phyloP scores from a whole-genome alignment of 2,888 invertebrate species.

The Octonoba sinensis region DNA sequence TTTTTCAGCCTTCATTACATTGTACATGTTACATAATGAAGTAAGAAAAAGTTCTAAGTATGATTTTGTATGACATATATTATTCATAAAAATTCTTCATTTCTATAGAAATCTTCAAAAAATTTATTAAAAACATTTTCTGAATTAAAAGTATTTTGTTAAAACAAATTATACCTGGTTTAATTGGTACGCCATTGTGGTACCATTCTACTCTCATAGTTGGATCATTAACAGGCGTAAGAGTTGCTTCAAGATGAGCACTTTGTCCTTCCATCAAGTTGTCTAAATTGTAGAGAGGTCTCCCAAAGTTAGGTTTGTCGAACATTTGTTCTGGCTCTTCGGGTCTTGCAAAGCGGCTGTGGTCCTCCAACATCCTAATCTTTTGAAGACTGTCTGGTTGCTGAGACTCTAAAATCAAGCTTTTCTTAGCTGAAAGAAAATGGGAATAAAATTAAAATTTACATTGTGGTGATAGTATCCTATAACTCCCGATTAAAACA shows the following conservation, averaged over 20 bases:
- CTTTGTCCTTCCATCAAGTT: conserved; percentile 87
- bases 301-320: conserved; percentile 88
- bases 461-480: not conserved
- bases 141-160: too few species aligned
- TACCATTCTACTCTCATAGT: conserved; percentile 99
- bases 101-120: too few species aligned
- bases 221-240: conserved; percentile 97
- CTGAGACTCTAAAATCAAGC: conserved; percentile 70
- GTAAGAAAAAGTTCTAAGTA: too few species aligned
- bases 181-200: conserved; percentile 92
- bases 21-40: too few species aligned
- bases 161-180: conserved; percentile 74
- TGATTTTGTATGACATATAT: too few species aligned
- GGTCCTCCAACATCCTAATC: conserved; percentile 76
- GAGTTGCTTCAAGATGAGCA: conserved; percentile 92
- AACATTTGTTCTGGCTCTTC: conserved; percentile 81
- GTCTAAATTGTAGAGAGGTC: conserved; percentile 82
- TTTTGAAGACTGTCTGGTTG: conserved; percentile 71
- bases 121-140: too few species aligned
- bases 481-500: not conserved
- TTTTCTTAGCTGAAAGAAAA: conserved; percentile 67
- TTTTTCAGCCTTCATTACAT: too few species aligned
- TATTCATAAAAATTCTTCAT: too few species aligned
- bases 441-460: too few species aligned
- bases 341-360: conserved; percentile 75